Conservation (phyloP, 2,888 invertebrate species). For the Abrostola tripartita region DNA sequence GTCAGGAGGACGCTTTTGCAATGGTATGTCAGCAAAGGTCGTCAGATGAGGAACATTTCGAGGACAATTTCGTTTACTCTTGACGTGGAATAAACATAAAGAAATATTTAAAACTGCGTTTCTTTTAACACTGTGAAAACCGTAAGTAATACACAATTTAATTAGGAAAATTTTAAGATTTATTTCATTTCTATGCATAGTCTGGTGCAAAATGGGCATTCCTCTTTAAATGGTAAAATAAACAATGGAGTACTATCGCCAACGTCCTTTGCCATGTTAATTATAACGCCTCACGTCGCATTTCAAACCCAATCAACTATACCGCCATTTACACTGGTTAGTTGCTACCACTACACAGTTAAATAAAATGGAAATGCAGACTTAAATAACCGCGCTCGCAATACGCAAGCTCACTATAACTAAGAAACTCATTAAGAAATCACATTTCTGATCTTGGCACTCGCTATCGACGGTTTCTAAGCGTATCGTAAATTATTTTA, state of each 20-base stretch:
- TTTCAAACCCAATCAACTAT: constrained; percentile 29
- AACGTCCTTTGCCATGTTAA: constrained; percentile 22
- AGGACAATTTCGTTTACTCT: too few species aligned
- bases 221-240: not conserved
- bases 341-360: constrained; percentile 45
- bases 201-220: not conserved
- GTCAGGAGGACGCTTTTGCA: too few species aligned
- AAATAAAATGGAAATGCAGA: constrained; percentile 55
- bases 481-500: not conserved
- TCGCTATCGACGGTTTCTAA: constrained; percentile 29
- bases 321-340: constrained; percentile 36
- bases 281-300: constrained; percentile 11
- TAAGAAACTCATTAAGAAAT: constrained; percentile 30
- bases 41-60: too few species aligned
- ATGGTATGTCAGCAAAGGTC: too few species aligned
- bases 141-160: too few species aligned
- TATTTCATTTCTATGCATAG: too few species aligned
- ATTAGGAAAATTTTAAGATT: too few species aligned
- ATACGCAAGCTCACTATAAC: constrained; percentile 28
- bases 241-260: not conserved
- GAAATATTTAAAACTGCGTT: too few species aligned
- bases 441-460: constrained; percentile 55
- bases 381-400: constrained; percentile 47
- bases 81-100: too few species aligned
- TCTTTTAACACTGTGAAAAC: too few species aligned